Evolutionary conservation across 2,888 invertebrate species (phyloP).

Genomic region (Philaethria dido): DNA sequence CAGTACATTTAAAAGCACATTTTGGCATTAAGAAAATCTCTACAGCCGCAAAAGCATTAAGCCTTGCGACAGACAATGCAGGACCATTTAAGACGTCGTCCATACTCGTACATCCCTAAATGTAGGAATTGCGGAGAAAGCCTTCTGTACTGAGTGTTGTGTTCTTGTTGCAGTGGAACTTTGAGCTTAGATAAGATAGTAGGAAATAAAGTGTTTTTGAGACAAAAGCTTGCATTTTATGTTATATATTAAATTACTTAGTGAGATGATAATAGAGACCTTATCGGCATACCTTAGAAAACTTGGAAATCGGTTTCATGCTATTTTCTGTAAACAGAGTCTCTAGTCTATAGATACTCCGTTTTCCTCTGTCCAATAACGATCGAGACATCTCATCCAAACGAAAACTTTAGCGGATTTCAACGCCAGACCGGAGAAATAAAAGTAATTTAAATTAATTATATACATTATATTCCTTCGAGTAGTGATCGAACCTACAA

Average conservation of each 20-base stretch:
- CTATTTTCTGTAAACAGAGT: too few species aligned
- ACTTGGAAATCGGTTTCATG: too few species aligned
- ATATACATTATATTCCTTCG: too few species aligned
- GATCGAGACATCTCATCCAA: too few species aligned
- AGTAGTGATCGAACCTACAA: too few species aligned
- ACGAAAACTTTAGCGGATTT: too few species aligned
- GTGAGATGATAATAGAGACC: too few species aligned
- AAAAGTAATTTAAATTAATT: too few species aligned
- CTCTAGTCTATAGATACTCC: too few species aligned
- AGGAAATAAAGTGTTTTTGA: slow-evolving; percentile 17
- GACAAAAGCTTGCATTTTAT: slow-evolving; percentile 3
- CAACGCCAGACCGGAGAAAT: too few species aligned
- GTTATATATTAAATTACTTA: slow-evolving; percentile 1
- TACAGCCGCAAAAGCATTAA: slow-evolving; percentile 42
- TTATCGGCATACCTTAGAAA: too few species aligned
- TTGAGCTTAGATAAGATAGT: slow-evolving; percentile 26
- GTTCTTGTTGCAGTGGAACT: slow-evolving; percentile 34
- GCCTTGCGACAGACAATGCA: slow-evolving; percentile 41
- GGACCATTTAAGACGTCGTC: slow-evolving; percentile 42
- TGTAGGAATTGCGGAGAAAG: slow-evolving; percentile 36
- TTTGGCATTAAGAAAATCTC: slow-evolving; percentile 42
- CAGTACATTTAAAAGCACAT: slow-evolving; percentile 2
- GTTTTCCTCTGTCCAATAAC: too few species aligned
- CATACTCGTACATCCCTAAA: slow-evolving; percentile 37
- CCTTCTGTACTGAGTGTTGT: slow-evolving; percentile 36